Evolutionary conservation across 2,888 invertebrate genomes (phyloP).

Genomic region (Platycnemis pennipes): DNA sequence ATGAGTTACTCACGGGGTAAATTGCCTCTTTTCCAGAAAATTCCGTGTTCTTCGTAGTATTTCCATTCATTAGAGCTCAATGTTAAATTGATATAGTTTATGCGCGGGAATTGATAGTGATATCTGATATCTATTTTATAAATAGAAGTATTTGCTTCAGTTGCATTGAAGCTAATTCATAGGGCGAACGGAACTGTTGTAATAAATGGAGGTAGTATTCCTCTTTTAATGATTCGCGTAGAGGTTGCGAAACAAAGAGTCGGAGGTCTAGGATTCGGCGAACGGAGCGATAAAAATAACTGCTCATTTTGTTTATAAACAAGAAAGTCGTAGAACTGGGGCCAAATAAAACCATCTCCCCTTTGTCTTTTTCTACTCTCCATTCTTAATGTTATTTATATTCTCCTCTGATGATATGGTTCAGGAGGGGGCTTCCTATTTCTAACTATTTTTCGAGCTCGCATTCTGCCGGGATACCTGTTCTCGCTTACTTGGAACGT

Average conservation of each 20-base stretch:
- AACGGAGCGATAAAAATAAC: not conserved
- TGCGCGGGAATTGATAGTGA: too few relatives aligned
- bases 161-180: too few relatives aligned
- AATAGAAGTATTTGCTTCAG: too few relatives aligned
- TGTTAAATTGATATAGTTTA: too few relatives aligned
- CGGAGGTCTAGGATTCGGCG: not conserved
- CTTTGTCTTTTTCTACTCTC: not conserved
- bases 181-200: too few relatives aligned
- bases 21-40: too few relatives aligned
- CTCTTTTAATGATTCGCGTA: not conserved
- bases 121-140: too few relatives aligned
- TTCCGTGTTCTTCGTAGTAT: too few relatives aligned
- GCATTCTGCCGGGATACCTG: not conserved
- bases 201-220: too few relatives aligned
- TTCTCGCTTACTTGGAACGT: conserved; percentile 15
- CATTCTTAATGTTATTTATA: conserved; percentile 16
- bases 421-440: not conserved
- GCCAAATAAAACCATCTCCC: not conserved
- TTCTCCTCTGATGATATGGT: not conserved
- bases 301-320: not conserved
- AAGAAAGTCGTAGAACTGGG: not conserved
- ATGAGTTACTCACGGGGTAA: too few relatives aligned
- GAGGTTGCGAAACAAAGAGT: not conserved
- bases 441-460: conserved; percentile 16
- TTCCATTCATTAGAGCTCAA: too few relatives aligned